These are phyloP conservation scores for Cherax quadricarinatus DNA, from an alignment of 1,140 invertebrate species.

Conservation along the genomic window DNA sequence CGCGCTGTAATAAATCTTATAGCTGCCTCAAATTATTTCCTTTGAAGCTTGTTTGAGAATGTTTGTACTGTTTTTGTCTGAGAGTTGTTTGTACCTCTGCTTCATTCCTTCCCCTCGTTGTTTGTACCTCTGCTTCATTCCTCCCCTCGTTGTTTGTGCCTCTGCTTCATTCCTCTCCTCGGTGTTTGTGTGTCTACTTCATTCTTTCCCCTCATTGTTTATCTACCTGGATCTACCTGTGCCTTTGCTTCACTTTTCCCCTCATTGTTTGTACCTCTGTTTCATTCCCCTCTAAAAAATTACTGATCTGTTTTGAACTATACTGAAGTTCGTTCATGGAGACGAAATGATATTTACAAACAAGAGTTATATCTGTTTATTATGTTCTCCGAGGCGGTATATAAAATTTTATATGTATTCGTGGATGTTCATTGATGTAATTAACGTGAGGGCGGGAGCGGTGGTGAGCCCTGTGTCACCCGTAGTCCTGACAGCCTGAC, in stretches of 20 bases:
- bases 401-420: neutral
- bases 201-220: too few species aligned
- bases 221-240: too few species aligned
- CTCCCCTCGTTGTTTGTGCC: too few species aligned
- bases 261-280: too few species aligned
- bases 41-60: conserved; percentile 33
- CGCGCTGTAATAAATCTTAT: conserved; percentile 15
- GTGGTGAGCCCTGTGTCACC: conserved; percentile 35
- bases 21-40: conserved; percentile 23
- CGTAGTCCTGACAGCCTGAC: conserved; percentile 61
- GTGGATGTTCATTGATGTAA: conserved; percentile 11
- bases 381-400: too few species aligned
- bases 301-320: conserved; percentile 10
- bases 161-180: too few species aligned
- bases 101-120: too few species aligned
- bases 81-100: neutral
- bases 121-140: too few species aligned
- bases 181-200: too few species aligned
- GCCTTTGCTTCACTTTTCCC: neutral
- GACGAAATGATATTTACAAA: neutral
- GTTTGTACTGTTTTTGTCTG: conserved; percentile 5
- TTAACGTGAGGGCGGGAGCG: neutral
- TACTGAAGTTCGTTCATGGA: neutral
- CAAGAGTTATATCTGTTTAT: neutral
- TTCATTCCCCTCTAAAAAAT: neutral